phyloP scores from a whole-genome alignment of 1,140 invertebrate genomes.

The Goniozus legneri region DNA sequence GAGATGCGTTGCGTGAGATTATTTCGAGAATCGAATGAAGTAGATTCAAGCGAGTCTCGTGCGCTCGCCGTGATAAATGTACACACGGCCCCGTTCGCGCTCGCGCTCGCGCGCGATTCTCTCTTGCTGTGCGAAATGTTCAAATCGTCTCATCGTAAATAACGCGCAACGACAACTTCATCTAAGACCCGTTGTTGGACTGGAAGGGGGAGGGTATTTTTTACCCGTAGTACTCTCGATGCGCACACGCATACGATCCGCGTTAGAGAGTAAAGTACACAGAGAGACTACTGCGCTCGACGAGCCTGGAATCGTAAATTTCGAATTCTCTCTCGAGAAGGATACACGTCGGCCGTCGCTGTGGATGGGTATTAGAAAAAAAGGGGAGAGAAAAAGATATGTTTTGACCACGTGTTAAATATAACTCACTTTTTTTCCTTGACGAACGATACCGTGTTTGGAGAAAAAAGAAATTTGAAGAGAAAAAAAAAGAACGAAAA shows the following conservation, averaged over 20 bases:
- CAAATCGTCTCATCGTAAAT: not conserved
- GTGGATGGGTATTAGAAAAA: slow-evolving; percentile 3
- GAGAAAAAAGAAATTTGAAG: not conserved
- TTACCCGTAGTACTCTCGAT: too few relatives aligned
- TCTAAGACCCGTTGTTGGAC: too few relatives aligned
- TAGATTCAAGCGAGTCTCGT: slow-evolving; percentile 15
- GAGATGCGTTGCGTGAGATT: slow-evolving; percentile 21
- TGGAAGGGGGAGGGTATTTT: too few relatives aligned
- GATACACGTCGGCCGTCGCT: slow-evolving; percentile 1
- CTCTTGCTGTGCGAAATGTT: too few relatives aligned
- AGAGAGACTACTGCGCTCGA: too few relatives aligned
- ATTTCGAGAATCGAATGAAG: slow-evolving; percentile 17
- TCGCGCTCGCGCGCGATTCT: too few relatives aligned
- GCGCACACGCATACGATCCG: too few relatives aligned
- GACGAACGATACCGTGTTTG: not conserved
- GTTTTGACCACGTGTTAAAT: slow-evolving; percentile 15
- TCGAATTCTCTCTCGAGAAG: slow-evolving; percentile 14
- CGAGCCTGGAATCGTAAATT: slow-evolving; percentile 40
- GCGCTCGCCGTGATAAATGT: slow-evolving; percentile 38
- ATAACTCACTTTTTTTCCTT: slow-evolving; percentile 11
- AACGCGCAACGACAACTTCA: not conserved
- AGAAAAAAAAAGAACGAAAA: too few relatives aligned
- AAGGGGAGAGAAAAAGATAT: too few relatives aligned
- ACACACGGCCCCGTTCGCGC: too few relatives aligned
- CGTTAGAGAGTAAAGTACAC: too few relatives aligned